Percentiles rank a stretch among this genome's conserved stretches.
phyloP scores from a whole-genome alignment of 2,797 vertebrate genomes.

The Phrynocephalus forsythii region DNA sequence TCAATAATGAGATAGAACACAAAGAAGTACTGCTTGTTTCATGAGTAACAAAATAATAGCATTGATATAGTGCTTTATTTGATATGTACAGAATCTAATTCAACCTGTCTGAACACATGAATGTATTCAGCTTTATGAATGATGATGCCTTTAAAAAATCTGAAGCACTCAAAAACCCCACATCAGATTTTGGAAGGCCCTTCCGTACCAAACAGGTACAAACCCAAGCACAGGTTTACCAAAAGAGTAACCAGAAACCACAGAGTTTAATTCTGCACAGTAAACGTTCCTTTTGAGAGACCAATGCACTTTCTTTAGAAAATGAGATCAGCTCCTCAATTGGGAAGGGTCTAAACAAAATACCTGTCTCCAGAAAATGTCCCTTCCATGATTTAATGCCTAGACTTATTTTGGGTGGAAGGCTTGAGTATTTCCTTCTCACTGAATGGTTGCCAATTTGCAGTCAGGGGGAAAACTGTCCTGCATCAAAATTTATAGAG shows the following conservation, averaged over 20 bases:
- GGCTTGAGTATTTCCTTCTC: background rate
- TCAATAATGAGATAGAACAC: no score
- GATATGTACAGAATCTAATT: no score
- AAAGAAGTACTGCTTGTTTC: no score
- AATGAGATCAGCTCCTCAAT: background rate
- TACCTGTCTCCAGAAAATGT: background rate
- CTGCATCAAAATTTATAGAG: conserved; percentile 6
- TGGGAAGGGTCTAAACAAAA: background rate
- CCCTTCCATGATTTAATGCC: background rate
- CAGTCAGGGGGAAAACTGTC: background rate
- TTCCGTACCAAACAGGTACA: background rate
- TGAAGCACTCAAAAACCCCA: background rate
- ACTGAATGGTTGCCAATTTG: conserved; percentile 7
- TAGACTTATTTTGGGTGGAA: background rate
- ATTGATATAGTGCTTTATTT: no score
- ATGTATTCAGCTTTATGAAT: no score
- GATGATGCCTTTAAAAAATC: no score
- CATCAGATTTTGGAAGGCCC: background rate
- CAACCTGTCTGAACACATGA: no score
- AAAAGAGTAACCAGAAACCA: background rate
- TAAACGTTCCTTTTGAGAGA: background rate
- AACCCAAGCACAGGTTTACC: background rate
- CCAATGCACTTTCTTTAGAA: background rate
- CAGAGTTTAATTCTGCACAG: background rate
- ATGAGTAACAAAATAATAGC: no score